phyloP scores from a whole-genome alignment of 2,888 invertebrate species.

The Cinara cedri region DNA sequence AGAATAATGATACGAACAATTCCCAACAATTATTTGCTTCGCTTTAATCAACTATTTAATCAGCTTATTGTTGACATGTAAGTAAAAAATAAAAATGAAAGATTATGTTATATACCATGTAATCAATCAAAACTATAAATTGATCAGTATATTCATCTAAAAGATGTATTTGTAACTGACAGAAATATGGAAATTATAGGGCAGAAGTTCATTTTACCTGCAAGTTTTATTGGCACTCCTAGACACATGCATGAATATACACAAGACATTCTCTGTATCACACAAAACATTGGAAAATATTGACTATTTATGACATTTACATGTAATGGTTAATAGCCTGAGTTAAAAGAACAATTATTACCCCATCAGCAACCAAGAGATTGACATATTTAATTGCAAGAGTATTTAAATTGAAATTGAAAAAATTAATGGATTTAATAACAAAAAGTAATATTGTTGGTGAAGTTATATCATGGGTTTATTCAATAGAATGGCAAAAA shows the following conservation, averaged over 20 bases:
- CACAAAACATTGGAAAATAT: not conserved
- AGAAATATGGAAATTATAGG: constrained; percentile 56
- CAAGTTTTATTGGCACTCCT: constrained; percentile 60
- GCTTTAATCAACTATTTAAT: constrained; percentile 39
- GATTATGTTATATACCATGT: not conserved
- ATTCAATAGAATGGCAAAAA: constrained; percentile 61
- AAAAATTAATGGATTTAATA: constrained; percentile 55
- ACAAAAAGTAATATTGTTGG: constrained; percentile 58
- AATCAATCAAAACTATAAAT: not conserved
- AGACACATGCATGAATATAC: constrained; percentile 61
- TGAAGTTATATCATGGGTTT: constrained; percentile 59
- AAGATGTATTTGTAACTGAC: constrained; percentile 59
- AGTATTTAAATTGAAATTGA: constrained; percentile 56
- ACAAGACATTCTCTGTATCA: constrained; percentile 56
- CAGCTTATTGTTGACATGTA: constrained; percentile 58
- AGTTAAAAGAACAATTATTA: not conserved
- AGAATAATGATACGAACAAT: constrained; percentile 52
- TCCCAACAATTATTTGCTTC: constrained; percentile 39
- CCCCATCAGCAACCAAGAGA: not conserved
- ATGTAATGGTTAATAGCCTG: not conserved
- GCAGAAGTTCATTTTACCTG: constrained; percentile 60
- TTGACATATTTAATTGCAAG: not conserved
- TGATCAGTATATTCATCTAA: constrained; percentile 54
- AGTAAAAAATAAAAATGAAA: constrained; percentile 61
- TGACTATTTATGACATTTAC: not conserved